A percentile compares a stretch with the other conserved stretches of the same genome.
Conservation (phyloP, 1,140 invertebrate genomes). For the Calliopsis andreniformis region DNA sequence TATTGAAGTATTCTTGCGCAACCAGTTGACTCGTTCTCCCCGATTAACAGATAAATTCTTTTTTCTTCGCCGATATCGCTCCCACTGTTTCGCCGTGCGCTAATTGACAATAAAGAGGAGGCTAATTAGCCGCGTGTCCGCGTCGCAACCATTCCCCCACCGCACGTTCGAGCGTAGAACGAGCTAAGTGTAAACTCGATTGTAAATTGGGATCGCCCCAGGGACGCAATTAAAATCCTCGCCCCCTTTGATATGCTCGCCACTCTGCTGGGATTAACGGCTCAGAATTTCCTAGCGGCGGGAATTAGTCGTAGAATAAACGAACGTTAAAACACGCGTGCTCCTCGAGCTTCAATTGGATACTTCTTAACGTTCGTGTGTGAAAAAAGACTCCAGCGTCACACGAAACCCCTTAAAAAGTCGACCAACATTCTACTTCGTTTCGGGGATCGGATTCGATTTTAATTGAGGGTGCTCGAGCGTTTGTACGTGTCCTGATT, state of each 20-base stretch:
- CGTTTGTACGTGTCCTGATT: too few species aligned
- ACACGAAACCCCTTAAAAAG: too few species aligned
- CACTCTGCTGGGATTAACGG: neutral
- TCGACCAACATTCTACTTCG: too few species aligned
- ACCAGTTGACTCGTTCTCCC: too few species aligned
- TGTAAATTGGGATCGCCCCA: neutral
- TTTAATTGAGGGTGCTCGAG: too few species aligned
- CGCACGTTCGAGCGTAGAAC: neutral
- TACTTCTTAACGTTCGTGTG: too few species aligned
- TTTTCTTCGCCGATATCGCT: neutral
- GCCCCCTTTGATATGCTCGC: neutral
- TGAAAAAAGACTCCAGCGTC: too few species aligned
- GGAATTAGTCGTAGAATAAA: neutral
- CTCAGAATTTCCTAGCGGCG: neutral
- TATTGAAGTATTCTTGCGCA: too few species aligned
- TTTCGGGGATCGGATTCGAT: too few species aligned
- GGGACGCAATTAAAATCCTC: conserved; percentile 1
- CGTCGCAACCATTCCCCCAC: neutral
- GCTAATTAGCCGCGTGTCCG: neutral
- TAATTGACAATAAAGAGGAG: conserved; percentile 3
- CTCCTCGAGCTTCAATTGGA: too few species aligned
- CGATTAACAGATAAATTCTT: too few species aligned
- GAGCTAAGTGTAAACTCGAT: conserved; percentile 3
- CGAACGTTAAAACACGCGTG: neutral
- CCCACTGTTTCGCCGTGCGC: neutral